A percentile compares a stretch with the other conserved stretches of the same genome.
Conservation (phyloP, 2,888 invertebrate genomes). For the Rhorus exstirpatorius region DNA sequence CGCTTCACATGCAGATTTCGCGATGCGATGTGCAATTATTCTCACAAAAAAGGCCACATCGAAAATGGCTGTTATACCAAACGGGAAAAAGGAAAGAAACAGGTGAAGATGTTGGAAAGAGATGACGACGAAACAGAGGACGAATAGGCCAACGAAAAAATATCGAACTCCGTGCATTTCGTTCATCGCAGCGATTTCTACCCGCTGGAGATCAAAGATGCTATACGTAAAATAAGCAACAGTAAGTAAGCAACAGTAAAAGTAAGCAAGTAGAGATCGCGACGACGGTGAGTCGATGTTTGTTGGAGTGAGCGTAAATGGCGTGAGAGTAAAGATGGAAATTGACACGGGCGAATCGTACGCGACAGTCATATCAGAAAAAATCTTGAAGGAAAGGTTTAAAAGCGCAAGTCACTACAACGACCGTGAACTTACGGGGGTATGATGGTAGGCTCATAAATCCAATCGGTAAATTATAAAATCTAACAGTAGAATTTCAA, state of each 20-base stretch:
- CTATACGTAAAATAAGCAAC: conserved; percentile 8
- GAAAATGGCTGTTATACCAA: conserved; percentile 4
- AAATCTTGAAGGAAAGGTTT: conserved; percentile 37
- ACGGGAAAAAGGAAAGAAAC: conserved; percentile 18
- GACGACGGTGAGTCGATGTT: conserved; percentile 44
- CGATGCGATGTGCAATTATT: neutral
- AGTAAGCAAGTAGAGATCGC: neutral
- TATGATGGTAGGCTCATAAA: conserved; percentile 36
- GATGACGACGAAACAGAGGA: conserved; percentile 1
- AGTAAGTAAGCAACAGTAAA: neutral
- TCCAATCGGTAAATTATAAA: conserved; percentile 43
- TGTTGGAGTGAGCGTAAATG: conserved; percentile 45
- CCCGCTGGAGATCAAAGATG: conserved; percentile 20
- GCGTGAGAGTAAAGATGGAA: conserved; percentile 50
- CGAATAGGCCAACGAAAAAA: neutral
- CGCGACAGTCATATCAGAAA: conserved; percentile 58
- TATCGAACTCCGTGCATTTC: neutral
- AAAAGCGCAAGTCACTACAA: conserved; percentile 29
- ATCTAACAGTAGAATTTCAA: conserved; percentile 49
- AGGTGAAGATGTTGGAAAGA: conserved; percentile 38
- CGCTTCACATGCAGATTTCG: neutral
- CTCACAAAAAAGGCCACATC: conserved; percentile 12
- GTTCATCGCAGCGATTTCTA: conserved; percentile 42
- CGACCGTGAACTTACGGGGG: conserved; percentile 23
- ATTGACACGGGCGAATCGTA: conserved; percentile 68